Base-by-base conservation (phyloP, 2,888 invertebrate genomes). In the Cecidostiba fungosa region DNA sequence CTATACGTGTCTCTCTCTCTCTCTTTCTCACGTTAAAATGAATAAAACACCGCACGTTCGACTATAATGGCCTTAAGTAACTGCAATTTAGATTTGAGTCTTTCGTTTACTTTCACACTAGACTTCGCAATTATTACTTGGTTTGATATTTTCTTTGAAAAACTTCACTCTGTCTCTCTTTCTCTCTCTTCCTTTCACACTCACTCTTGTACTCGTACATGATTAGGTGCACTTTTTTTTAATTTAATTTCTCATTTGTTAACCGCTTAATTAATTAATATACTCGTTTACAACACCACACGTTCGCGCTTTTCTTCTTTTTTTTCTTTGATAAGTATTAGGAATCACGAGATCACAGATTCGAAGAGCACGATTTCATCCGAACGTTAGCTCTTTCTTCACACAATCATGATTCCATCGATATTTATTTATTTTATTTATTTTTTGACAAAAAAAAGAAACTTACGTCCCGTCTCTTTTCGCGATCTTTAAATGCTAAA, bases 341-440 rank as follows among this genome's bases (percentile, higher is more conserved):
- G 87, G 87, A 87, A 86, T 84, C 82, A 86, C 84, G 87, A 87
- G 87, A 87, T 87, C 87, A 87, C 86, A 87, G 87, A 86, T 87
- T 87, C 80, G 82, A 87, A 87, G 84, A 87, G 86, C 84, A 86
- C 86, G 82, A 84, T 86, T 86, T 80, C 84, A 59, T 79, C 62
- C 77, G 59, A 87, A 87, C 74, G 85, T 87, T 76, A 59, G 54
- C 84, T 84, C 76, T 85, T 79, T 82, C 81, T 39, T 82, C 78
- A 81, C 76, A 81, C 66, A 78, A 81, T 87, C 80, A 87, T 85
- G 83, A 85, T 85, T 86, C 70, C 84, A 80, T 84, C 36, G 59
- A 81, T 77, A 77, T n/a, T 8, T 36, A 16, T 77, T 50, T n/a
- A 12, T 59, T n/a, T 29, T 19, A 23, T 54, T 26, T 29, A 12